A percentile compares a stretch with the other conserved stretches of the same genome.
Conservation (phyloP, 1,140 invertebrate genomes). For the Bombus fervidus region DNA sequence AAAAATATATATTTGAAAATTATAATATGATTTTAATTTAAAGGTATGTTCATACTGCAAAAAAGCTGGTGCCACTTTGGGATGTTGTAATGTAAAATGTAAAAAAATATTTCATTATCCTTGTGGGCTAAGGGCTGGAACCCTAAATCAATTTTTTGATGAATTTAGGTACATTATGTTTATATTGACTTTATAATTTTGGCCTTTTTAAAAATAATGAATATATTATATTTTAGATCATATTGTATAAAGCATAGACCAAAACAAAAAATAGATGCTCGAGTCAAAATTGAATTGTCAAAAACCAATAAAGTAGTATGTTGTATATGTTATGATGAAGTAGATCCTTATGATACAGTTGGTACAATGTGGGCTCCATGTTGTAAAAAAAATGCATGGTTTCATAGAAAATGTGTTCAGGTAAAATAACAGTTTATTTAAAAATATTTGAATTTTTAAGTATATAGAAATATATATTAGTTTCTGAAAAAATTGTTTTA, state of each 20-base stretch:
- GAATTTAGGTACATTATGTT: constrained; percentile 82
- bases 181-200: neutral
- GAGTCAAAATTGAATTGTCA: constrained; percentile 63
- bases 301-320: constrained; percentile 75
- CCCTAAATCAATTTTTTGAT: constrained; percentile 85
- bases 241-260: constrained; percentile 85
- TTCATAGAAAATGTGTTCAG: constrained; percentile 85
- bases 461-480: neutral
- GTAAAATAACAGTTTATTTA: constrained; percentile 71
- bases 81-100: constrained; percentile 84
- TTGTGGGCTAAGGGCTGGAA: constrained; percentile 84
- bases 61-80: constrained; percentile 85
- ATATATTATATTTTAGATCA: constrained; percentile 66
- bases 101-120: constrained; percentile 85
- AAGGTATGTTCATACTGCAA: constrained; percentile 85
- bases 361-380: constrained; percentile 85
- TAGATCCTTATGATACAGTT: constrained; percentile 76
- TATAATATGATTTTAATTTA: constrained; percentile 42
- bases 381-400: constrained; percentile 85
- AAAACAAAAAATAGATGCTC: constrained; percentile 80
- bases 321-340: constrained; percentile 84
- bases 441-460: neutral
- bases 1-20: constrained; percentile 4
- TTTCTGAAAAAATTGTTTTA: constrained; percentile 73
- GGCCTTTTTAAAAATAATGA: neutral